Conservation (phyloP, 2,888 invertebrate genomes). For the Limnephilus lunatus region DNA sequence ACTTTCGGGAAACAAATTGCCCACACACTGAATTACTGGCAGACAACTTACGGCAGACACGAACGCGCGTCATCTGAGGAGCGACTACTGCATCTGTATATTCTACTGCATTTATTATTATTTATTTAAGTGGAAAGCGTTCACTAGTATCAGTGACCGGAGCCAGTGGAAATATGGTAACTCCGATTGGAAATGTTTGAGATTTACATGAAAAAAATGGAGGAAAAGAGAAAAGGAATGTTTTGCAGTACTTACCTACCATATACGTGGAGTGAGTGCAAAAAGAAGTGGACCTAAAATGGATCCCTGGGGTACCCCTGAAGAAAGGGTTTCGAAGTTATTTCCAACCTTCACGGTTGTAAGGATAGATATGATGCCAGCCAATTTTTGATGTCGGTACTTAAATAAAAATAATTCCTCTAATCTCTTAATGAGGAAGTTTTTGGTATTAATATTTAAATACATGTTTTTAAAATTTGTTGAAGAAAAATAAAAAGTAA, state of each 20-base stretch:
- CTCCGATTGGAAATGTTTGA: not conserved
- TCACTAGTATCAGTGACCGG: not conserved
- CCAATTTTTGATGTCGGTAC: too few relatives aligned
- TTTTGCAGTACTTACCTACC: not conserved
- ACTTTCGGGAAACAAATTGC: slow-evolving; percentile 43
- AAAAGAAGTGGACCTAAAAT: too few relatives aligned
- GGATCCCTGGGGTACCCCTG: too few relatives aligned
- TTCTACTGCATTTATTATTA: not conserved
- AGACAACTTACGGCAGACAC: slow-evolving; percentile 9
- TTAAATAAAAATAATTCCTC: too few relatives aligned
- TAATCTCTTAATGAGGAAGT: too few relatives aligned
- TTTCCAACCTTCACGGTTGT: too few relatives aligned
- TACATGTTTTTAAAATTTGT: not conserved
- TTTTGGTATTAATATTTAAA: too few relatives aligned
- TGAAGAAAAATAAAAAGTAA: too few relatives aligned
- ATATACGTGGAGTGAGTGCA: too few relatives aligned
- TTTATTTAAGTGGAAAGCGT: not conserved
- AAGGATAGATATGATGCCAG: too few relatives aligned
- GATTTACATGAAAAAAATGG: not conserved
- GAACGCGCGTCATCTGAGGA: not conserved
- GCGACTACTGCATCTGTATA: not conserved
- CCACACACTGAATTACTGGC: not conserved
- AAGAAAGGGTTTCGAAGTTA: too few relatives aligned
- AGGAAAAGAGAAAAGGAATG: not conserved
- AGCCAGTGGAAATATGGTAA: too few relatives aligned